Evolutionary conservation across 2,888 invertebrate species (phyloP).

Genomic region (Drosophila setosimentum): DNA sequence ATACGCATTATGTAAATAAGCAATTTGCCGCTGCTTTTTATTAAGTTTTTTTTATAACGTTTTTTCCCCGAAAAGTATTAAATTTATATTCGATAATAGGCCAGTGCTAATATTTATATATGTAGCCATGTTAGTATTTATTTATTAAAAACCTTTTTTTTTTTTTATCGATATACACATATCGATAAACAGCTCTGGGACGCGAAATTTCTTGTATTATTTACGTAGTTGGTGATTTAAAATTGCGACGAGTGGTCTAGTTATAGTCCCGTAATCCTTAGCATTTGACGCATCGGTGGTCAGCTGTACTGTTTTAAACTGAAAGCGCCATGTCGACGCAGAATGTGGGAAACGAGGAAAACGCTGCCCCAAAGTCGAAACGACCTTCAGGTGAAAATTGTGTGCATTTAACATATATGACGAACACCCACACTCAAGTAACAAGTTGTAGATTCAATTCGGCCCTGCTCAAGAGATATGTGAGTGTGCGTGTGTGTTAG

Average conservation of each 20-base stretch:
- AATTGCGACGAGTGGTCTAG: slow-evolving; percentile 33
- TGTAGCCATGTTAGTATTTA: neutral
- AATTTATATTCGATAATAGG: neutral
- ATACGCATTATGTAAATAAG: neutral
- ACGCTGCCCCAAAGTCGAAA: slow-evolving; percentile 86
- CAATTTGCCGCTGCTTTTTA: neutral
- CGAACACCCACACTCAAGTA: slow-evolving; percentile 31
- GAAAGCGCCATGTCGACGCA: slow-evolving; percentile 71
- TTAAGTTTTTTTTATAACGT: neutral
- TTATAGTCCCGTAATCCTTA: slow-evolving; percentile 18
- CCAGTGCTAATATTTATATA: too few relatives aligned
- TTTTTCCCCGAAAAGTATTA: neutral
- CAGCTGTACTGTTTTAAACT: slow-evolving; percentile 7
- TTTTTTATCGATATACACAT: slow-evolving; percentile 32
- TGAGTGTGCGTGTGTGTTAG: slow-evolving; percentile 15
- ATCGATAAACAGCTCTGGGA: slow-evolving; percentile 48
- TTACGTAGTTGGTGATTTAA: slow-evolving; percentile 61
- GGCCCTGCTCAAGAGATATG: neutral
- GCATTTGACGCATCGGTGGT: slow-evolving; percentile 13
- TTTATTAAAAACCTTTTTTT: slow-evolving; percentile 4
- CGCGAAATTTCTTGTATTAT: slow-evolving; percentile 68
- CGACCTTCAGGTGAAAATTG: slow-evolving; percentile 86
- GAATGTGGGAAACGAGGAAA: slow-evolving; percentile 83
- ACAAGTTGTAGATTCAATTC: slow-evolving; percentile 52
- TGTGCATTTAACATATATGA: neutral